A percentile compares a stretch with the other conserved stretches of the same genome.
phyloP scores from a whole-genome alignment of 2,113 vertebrate genomes.

The Chauna torquata region DNA sequence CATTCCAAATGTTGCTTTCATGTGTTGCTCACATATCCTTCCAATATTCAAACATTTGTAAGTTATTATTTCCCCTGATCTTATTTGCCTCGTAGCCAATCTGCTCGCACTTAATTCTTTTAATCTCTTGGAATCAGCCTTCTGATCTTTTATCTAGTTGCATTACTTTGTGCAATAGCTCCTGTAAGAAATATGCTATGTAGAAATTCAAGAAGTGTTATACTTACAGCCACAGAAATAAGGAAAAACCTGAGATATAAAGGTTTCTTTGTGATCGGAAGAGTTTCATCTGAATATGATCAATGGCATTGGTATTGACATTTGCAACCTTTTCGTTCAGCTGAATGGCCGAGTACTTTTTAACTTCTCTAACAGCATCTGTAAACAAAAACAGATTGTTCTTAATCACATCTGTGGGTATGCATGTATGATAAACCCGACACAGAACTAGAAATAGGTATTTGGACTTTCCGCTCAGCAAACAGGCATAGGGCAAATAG shows the following conservation, averaged over 20 bases:
- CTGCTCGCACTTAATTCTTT: not conserved
- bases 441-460: not conserved
- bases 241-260: conserved; percentile 95
- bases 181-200: not conserved
- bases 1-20: not conserved
- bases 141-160: not conserved
- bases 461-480: not conserved
- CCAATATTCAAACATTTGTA: not conserved
- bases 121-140: not conserved
- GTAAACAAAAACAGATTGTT: not conserved
- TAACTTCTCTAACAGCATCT: conserved; percentile 93
- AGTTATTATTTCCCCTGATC: not conserved
- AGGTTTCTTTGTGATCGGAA: conserved; percentile 96
- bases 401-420: not conserved
- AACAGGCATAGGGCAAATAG: not conserved
- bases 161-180: not conserved
- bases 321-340: conserved; percentile 69
- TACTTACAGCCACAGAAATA: conserved; percentile 97
- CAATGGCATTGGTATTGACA: conserved; percentile 77
- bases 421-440: not conserved
- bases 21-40: not conserved
- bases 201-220: not conserved
- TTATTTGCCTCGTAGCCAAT: not conserved
- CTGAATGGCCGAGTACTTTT: conserved; percentile 84
- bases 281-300: conserved; percentile 95